These are phyloP conservation scores for Meandrusa payeni DNA, from an alignment of 2,888 invertebrate species.

Conservation along the genomic window DNA sequence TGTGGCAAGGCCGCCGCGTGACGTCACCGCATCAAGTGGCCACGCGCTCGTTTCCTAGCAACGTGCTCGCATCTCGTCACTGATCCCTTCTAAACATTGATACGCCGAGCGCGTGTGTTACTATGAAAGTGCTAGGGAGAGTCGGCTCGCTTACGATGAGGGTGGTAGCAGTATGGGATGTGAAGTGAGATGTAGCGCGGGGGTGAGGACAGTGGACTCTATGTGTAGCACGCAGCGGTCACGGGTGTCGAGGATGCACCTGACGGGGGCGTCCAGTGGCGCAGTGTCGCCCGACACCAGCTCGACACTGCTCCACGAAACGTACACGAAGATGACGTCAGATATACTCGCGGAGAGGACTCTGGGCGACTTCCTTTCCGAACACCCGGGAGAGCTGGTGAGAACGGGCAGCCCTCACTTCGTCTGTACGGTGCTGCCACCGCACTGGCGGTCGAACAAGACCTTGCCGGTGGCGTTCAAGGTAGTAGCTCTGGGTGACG, in stretches of 20 bases:
- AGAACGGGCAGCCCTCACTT: slow-evolving; percentile 96
- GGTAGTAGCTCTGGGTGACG: slow-evolving; percentile 96
- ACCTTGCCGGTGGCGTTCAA: slow-evolving; percentile 98
- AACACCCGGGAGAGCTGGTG: slow-evolving; percentile 95
- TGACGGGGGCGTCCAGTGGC: slow-evolving; percentile 74
- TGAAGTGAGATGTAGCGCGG: slow-evolving; percentile 61
- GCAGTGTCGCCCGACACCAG: slow-evolving; percentile 86
- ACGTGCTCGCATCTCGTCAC: slow-evolving; percentile 46
- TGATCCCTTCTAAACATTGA: slow-evolving; percentile 27
- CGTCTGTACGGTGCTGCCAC: slow-evolving; percentile 96
- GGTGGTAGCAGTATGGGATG: slow-evolving; percentile 45
- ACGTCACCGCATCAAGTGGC: slow-evolving; percentile 78
- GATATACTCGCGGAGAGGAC: slow-evolving; percentile 94
- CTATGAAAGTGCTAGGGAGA: slow-evolving; percentile 47
- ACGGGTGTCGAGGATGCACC: slow-evolving; percentile 77
- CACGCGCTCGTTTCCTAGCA: slow-evolving; percentile 76
- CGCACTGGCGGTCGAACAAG: slow-evolving; percentile 99
- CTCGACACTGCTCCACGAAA: slow-evolving; percentile 87
- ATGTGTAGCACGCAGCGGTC: slow-evolving; percentile 78
- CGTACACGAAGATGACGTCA: slow-evolving; percentile 93
- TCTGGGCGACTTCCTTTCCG: slow-evolving; percentile 91
- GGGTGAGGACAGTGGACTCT: slow-evolving; percentile 47
- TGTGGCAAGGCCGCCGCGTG: slow-evolving; percentile 80
- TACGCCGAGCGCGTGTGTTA: slow-evolving; percentile 31
- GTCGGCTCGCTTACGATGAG: slow-evolving; percentile 44